Conservation (phyloP, 2,113 vertebrate species). For the Nesoenas mayeri region DNA sequence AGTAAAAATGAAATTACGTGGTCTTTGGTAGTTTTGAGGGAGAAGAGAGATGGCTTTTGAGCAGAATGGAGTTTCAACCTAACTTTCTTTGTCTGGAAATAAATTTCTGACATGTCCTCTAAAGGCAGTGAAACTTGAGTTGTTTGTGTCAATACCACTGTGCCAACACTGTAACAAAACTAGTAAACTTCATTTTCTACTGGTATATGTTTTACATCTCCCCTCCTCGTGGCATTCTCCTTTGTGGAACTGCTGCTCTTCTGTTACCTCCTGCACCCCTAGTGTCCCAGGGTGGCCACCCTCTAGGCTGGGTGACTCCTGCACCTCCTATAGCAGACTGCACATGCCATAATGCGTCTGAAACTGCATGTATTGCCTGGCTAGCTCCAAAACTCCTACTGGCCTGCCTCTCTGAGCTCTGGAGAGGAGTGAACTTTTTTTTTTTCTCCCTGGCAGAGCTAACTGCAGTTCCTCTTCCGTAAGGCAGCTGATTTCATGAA, state of each 20-base stretch:
- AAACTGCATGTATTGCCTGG: background rate
- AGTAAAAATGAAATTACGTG: background rate
- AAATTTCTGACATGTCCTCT: background rate
- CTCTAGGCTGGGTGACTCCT: background rate
- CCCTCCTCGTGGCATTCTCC: rapidly evolving
- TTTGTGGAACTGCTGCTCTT: background rate
- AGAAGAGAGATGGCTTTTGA: background rate
- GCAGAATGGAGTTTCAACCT: background rate
- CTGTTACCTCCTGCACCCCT: background rate
- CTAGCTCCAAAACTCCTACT: background rate
- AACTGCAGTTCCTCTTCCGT: background rate
- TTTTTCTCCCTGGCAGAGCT: background rate
- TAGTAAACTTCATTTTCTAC: rapidly evolving
- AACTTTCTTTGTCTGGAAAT: background rate
- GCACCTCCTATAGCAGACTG: background rate
- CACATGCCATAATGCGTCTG: background rate
- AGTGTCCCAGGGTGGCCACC: background rate
- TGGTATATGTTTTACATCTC: background rate
- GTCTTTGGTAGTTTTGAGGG: background rate
- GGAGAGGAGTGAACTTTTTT: background rate
- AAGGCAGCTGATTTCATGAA: background rate
- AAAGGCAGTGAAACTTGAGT: background rate
- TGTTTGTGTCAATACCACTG: background rate
- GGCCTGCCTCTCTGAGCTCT: background rate
- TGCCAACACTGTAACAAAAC: background rate